Evolutionary conservation across 2,797 vertebrate species (phyloP).

Genomic region (Luscinia megarhynchos): DNA sequence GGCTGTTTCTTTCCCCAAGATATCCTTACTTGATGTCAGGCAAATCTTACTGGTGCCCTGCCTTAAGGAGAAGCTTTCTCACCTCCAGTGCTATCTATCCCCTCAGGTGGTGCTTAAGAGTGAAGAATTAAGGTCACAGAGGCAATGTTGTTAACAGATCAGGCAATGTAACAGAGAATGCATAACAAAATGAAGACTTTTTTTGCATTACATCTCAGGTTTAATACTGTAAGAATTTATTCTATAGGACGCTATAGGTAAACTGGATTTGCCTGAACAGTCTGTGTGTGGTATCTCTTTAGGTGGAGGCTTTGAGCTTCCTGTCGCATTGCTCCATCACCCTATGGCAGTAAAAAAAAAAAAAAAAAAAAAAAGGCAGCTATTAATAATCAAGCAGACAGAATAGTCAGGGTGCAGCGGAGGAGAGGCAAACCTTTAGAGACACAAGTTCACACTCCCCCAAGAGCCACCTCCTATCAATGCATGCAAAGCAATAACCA

Average conservation of each 20-base stretch:
- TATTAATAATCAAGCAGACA: background rate
- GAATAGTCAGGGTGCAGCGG: background rate
- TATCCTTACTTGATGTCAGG: background rate
- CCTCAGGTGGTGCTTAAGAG: background rate
- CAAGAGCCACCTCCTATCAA: background rate
- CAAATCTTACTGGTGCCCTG: background rate
- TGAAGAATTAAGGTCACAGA: background rate
- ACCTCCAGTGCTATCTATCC: background rate
- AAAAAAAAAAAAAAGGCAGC: background rate
- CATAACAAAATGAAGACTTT: background rate
- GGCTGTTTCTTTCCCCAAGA: background rate
- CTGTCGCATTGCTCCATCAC: background rate
- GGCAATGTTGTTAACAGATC: background rate
- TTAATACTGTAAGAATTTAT: background rate
- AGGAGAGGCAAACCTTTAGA: background rate
- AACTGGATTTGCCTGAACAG: background rate
- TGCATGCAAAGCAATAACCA: accelerated
- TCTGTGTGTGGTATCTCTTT: background rate
- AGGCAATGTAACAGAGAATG: background rate
- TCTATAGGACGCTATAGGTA: background rate
- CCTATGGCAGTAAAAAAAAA: background rate
- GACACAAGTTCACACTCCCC: background rate
- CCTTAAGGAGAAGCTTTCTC: background rate
- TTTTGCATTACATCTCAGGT: background rate
- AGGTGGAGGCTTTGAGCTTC: background rate